Evolutionary conservation across 2,888 invertebrate species (phyloP), one percentile per base, ranked within the genome.

Genomic region (Piscicola geometra): DNA sequence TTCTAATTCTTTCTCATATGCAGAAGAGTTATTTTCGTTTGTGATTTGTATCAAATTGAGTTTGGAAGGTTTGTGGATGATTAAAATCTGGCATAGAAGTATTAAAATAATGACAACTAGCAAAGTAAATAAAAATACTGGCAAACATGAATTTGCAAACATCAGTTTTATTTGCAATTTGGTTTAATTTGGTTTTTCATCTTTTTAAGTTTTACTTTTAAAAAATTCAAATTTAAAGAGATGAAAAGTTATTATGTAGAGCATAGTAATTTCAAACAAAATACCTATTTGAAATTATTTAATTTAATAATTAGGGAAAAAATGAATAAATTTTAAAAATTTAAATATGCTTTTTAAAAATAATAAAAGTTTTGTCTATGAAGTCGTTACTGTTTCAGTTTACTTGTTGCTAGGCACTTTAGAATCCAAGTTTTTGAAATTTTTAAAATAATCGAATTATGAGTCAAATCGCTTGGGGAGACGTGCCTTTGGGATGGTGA

Each of bases 401-500:
- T 56, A 25, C 60, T 18, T 56, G 60, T 56, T 56, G 60, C 60
- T 56, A 56, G 60, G 60, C 60, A 56, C 60, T 56, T 41, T 41
- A 15, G 15, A 41, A 41, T 9, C 5, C 41, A 41, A 9, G 15
- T 41, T 5, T 41, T 5, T 41, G 36, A n/a, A n/a, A n/a, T n/a
- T n/a, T n/a, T n/a, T n/a, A n/a, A n/a, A n/a, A n/a, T n/a, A n/a
- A n/a, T n/a, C 1, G 18, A 70, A 70, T 25, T 0, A 71, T 71
- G 71, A 47, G 47, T 30, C 41, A 52, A 25, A 73, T 73, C 28
- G 73, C 73, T 33, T 73, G 73, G 73, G 73, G 64, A 60, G 73
- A 73, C 25, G 64, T 73, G 3, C 73, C 73, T 21, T 28, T 73
- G n/a, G 73, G 73, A 73, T 73, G 60, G 73, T 73, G 25, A 64